These are phyloP conservation scores for Sebastes oblongus DNA, from an alignment of 2,797 vertebrate species.

Conservation along the genomic window DNA sequence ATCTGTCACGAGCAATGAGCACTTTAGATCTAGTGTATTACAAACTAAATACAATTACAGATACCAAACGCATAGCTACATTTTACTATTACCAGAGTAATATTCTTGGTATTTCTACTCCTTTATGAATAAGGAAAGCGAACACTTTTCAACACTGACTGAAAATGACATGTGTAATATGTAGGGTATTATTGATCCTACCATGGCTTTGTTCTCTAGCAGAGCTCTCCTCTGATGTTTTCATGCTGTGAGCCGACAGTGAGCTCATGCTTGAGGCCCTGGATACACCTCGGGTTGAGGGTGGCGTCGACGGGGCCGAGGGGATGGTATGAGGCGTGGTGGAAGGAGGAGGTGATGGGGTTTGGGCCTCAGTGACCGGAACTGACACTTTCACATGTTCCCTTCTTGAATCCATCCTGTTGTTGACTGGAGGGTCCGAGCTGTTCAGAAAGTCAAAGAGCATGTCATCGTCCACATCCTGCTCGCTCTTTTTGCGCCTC, in stretches of 20 bases:
- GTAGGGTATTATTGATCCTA: constrained; percentile 51
- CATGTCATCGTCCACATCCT: constrained; percentile 92
- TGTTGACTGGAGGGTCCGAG: constrained; percentile 87
- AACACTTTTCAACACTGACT: background rate
- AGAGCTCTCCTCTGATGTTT: constrained; percentile 84
- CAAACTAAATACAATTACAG: background rate
- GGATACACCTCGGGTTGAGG: constrained; percentile 81
- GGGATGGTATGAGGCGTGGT: constrained; percentile 39
- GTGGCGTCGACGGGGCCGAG: constrained; percentile 75
- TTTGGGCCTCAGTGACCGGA: constrained; percentile 51
- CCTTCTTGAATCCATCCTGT: constrained; percentile 84
- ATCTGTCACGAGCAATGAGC: background rate
- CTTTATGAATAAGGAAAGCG: background rate
- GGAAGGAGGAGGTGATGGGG: constrained; percentile 42
- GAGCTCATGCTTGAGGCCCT: constrained; percentile 87
- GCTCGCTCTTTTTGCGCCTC: constrained; percentile 90
- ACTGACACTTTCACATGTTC: constrained; percentile 77
- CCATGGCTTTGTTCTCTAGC: constrained; percentile 85
- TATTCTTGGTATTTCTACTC: background rate
- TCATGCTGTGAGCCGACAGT: constrained; percentile 83
- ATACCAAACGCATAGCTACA: background rate
- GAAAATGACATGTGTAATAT: background rate
- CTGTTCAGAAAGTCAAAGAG: constrained; percentile 99
- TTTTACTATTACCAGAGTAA: background rate
- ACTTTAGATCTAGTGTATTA: background rate